Base-by-base conservation (phyloP, 2,888 invertebrate genomes). In the Tuberolachnus salignus region DNA sequence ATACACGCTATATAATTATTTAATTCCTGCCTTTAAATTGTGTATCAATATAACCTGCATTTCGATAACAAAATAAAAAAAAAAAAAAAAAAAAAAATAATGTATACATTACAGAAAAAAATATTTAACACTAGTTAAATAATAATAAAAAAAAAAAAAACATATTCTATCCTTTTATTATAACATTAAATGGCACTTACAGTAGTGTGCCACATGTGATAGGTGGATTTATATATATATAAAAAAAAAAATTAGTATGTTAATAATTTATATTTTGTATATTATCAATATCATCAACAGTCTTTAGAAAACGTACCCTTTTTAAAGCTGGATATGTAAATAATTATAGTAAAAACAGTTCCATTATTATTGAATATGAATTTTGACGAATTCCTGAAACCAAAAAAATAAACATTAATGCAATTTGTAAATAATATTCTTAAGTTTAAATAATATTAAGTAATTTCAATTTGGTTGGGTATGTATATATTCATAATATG, bases 261-360 rank as follows among this genome's bases (percentile, higher is more conserved):
- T 75, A 67, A 74, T 73, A 73, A 73, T 73, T 67, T 75, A 44
- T 66, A 74, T 74, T 61, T 59, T 53, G 75, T 78, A 59, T 78
- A 78, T 67, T 78, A 78, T 75, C 75, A 75, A 75, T 75, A 75
- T 69, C 53, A 53, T 78, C 78, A 51, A 78, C 78, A 78, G 78
- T 78, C 78, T 78, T 78, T 67, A 78, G 59, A 78, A 69, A 78
- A 78, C 78, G 78, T 78, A 78, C 78, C 78, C 78, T 78, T 75
- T 78, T 73, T 78, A 59, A 67, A 78, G 69, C 78, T 67, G 78
- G 78, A 78, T 78, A 78, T 78, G 78, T 78, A 78, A 78, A 69
- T 78, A 49, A 59, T 69, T 69, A 49, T 78, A 49, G 57, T 42
- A 59, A 67, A 59, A 34, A 34, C 34, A 34, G 46, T 46, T 57